Evolutionary conservation across 2,888 invertebrate genomes (phyloP), one percentile per base, ranked within the genome.

Genomic region (Caenorhabditis sinica): DNA sequence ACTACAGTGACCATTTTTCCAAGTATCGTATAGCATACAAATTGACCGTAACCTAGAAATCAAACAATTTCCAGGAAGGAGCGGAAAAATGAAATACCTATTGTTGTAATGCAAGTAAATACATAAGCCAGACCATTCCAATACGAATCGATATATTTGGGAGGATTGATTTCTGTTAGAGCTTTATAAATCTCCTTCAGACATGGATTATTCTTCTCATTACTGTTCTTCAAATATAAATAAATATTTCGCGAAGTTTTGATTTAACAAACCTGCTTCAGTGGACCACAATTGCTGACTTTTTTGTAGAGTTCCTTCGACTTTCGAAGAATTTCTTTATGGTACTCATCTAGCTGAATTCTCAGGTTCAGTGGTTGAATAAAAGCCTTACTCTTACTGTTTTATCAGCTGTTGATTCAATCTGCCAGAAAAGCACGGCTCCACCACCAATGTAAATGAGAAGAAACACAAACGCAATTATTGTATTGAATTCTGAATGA

Each of bases 1-100:
- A 71, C 40, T 33, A 79, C 71, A 20, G 77, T 79, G 1, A 79
- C 11, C 63, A 79, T 13, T 63, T 71, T 71, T 15, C 77, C 77
- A n/a, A 33, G 28, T 8, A 56, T 51, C 9, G 77, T 68, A 51
- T 43, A 63, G 25, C 77, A 79, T 1, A 79, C 40, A 6, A 79
- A 36, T 20, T 79, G 36, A 23, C 77, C 77, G 33, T 71, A 79
- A 15, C 77, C 77, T 79, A n/a, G 51, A 20, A 74, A 60, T 58
- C n/a, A 5, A 11, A 23, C 5, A n/a, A 66, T 28, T 49, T 66
- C 15, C 11, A 51, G 17, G 25, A 30, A 28, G n/a, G 28, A n/a
- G 33, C 9, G 4, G 5, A 45, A 30, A 60, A 60, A 20, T 13
- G 58, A 20, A 36, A 33, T 43, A 79, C 77, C 77, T 3, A 79